phyloP scores from a whole-genome alignment of 2,888 invertebrate species.

The Drosophila borborema region DNA sequence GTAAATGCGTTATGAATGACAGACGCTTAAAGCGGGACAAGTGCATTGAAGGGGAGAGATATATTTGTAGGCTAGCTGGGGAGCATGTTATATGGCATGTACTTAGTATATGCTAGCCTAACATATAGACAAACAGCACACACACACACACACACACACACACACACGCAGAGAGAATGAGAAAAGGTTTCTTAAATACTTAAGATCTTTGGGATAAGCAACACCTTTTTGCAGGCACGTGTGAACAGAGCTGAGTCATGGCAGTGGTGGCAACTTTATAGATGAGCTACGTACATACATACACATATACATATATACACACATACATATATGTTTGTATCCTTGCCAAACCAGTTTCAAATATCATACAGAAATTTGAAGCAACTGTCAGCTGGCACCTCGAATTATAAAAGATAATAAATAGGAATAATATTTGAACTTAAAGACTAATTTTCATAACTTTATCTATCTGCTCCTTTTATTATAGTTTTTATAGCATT shows the following conservation, averaged over 20 bases:
- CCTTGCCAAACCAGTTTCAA: too few species aligned
- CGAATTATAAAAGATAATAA: too few species aligned
- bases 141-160: constrained; percentile 8
- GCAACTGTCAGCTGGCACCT: too few species aligned
- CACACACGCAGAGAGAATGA: constrained; percentile 5
- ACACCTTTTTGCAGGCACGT: constrained; percentile 21
- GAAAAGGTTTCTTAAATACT: constrained; percentile 7
- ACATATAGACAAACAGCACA: constrained; percentile 5
- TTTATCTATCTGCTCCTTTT: not conserved
- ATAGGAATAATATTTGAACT: too few species aligned
- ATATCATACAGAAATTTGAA: too few species aligned
- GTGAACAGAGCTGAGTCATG: constrained; percentile 26
- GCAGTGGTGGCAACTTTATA: constrained; percentile 10
- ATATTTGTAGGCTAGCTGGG: not conserved
- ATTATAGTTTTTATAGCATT: not conserved
- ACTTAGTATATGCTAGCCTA: not conserved
- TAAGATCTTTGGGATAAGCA: constrained; percentile 36
- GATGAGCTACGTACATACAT: not conserved
- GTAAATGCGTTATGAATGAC: constrained; percentile 53
- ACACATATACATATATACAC: too few species aligned
- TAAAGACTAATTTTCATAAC: not conserved
- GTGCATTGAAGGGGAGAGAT: not conserved
- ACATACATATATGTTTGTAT: too few species aligned
- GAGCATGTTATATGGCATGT: constrained; percentile 4
- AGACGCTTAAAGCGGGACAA: constrained; percentile 20